Base-by-base conservation (phyloP, 2,888 invertebrate genomes). In the Hyposoter didymator region DNA sequence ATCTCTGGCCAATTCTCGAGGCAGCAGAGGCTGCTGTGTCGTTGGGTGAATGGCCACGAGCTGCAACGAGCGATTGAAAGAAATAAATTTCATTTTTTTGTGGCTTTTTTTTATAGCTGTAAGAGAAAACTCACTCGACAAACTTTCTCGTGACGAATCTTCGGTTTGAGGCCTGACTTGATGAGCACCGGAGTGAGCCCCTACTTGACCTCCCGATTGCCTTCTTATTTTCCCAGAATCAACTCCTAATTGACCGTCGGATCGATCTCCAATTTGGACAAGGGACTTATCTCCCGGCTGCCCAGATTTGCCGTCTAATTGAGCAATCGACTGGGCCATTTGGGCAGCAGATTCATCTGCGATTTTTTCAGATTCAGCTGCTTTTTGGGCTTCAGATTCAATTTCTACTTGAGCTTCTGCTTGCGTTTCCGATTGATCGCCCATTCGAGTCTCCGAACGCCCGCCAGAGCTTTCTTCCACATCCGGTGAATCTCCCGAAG, bases 401-500 rank as follows among this genome's bases (percentile, higher is more conserved):
- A 0, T 69, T 14, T 32, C 45, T 19, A 66, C 1, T 45, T 22
- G 52, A 52, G 39, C 45, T 19, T 2, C 45, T 28, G 28, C 22
- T 66, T 59, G 59, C 8, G 19, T 12, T 19, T 28, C 55, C 8
- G 73, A 17, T 10, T 28, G 43, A 17, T 14, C 28, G 6, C 45
- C 8, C 17, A 39, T 35, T 45, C 22, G 70, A 45, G 70, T 7
- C 7, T 49, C 45, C 28, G 78, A 39, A 22, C 39, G 39, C 1
- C 14, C 39, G 2, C 49, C 59, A 14, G 66, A 47, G 52, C 59
- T 75, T 2, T 28, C 17, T 64, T 32, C 28, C n/a, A 69, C 19
- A 3, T 78, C 52, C 4, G 35, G 55, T 47, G 47, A 67, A 75
- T 45, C 35, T 2, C 35, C 55, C 45, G 75, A 75, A n/a, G 69